phyloP scores from a whole-genome alignment of 2,113 vertebrate species.

The Gnathonemus longibarbis region DNA sequence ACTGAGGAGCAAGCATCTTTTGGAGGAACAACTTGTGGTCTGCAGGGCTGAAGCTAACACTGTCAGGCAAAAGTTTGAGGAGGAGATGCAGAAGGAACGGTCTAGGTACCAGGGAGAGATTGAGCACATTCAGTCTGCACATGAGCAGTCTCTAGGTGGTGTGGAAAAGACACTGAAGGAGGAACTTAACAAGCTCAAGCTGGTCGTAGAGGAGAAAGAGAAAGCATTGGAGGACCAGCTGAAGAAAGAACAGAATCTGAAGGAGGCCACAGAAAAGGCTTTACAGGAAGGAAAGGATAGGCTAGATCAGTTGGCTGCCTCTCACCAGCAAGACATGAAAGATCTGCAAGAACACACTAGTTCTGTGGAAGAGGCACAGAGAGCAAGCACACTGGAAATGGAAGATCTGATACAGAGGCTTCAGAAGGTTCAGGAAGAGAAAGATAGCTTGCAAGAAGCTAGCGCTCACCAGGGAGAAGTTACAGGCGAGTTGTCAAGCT shows the following conservation, averaged over 20 bases:
- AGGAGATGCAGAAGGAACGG: conserved; percentile 61
- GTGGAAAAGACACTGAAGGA: conserved; percentile 71
- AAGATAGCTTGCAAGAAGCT: conserved; percentile 50
- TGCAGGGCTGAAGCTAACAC: conserved; percentile 46
- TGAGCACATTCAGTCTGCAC: conserved; percentile 60
- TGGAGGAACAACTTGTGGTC: conserved; percentile 64
- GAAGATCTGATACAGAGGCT: conserved; percentile 58
- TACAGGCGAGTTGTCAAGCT: conserved; percentile 55
- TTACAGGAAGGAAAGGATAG: conserved; percentile 55
- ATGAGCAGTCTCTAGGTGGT: conserved; percentile 59
- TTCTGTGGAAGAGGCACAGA: conserved; percentile 31
- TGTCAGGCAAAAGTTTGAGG: conserved; percentile 57
- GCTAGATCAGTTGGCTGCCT: conserved; percentile 47
- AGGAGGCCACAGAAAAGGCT: conserved; percentile 55
- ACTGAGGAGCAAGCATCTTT: conserved; percentile 57
- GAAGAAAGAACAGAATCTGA: conserved; percentile 52
- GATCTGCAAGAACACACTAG: conserved; percentile 6
- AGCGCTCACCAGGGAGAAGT: conserved; percentile 45
- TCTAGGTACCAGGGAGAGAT: conserved; percentile 61
- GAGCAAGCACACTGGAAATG: conserved; percentile 46
- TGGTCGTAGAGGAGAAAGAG: conserved; percentile 70
- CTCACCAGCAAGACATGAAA: conserved; percentile 23
- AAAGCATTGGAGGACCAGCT: conserved; percentile 58
- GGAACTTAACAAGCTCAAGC: conserved; percentile 68
- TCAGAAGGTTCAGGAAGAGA: conserved; percentile 58